Base-by-base conservation (phyloP, 2,113 vertebrate species). In the Notothenia rossii region DNA sequence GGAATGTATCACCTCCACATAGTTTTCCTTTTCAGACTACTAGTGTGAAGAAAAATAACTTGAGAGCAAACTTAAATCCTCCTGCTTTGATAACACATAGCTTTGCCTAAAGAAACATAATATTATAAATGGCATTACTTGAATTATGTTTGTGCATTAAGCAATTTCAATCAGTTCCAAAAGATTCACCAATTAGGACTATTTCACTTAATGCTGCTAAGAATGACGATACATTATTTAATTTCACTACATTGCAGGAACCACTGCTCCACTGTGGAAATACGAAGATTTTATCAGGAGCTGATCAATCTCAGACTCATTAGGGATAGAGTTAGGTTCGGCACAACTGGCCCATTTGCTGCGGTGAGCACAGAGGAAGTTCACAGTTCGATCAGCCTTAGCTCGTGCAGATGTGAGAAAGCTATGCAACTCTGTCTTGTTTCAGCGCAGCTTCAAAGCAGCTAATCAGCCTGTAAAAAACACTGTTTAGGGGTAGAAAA, bases 301-400 rank as follows among this genome's bases (percentile, higher is more conserved):
- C 54, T 74, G 84, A 87, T 90, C 60, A 72, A 79, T 86, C 69
- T 77, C 18, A 77, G 74, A 50, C 14, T 61, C 71, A 81, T 91
- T 87, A 88, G 72, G 20, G 67, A 51, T 45, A 53, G 17, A 80
- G 49, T 10, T 50, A 73, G 53, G 54, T 72, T 72, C 50, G 67
- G 59, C 68, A 64, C 53, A 75, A 83, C 49, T 61, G 84, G 77
- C 22, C 75, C 62, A 72, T 88, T 81, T 82, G 76, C 75, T 75
- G 78, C 66, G 0, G 49, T 53, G 82, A 83, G 13, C 78, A 46
- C n/a, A 86, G 51, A 66, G 65, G 53, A 87, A 76, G 86, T 91
- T 88, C 75, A 79, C 13, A 17, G 75, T 48, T 86, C 9, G 22
- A 84, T 82, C 69, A 69, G 74, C 72, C 56, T 59, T 7, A 58